A percentile compares a stretch with the other conserved stretches of the same genome.
These are phyloP conservation scores for Syrphus vitripennis DNA, from an alignment of 2,888 invertebrate genomes.

Conservation along the genomic window DNA sequence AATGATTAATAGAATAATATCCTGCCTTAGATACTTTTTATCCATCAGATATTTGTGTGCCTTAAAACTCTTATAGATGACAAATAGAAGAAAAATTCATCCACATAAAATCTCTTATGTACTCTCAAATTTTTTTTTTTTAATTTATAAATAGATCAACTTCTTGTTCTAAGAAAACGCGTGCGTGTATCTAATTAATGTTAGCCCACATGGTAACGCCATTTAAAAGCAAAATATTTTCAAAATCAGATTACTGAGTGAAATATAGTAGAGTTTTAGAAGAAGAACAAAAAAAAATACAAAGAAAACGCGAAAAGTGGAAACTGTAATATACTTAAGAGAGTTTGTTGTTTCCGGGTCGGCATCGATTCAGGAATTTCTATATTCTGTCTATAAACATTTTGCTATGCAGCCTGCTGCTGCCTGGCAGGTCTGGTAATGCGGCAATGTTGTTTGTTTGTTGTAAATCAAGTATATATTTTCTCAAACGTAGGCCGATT, in stretches of 20 bases:
- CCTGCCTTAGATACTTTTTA: neutral
- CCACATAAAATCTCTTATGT: neutral
- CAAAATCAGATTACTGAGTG: constrained; percentile 40
- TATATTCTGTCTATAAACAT: neutral
- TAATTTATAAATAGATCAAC: neutral
- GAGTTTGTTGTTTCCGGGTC: constrained; percentile 47
- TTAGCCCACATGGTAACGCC: constrained; percentile 43
- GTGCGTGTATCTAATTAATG: constrained; percentile 54
- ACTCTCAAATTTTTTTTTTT: neutral
- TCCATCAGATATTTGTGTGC: neutral
- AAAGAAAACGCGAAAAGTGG: neutral
- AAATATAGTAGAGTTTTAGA: neutral
- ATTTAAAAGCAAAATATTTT: constrained; percentile 52
- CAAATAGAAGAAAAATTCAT: neutral
- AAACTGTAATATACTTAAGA: constrained; percentile 39
- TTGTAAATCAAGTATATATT: constrained; percentile 22
- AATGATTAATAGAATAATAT: neutral
- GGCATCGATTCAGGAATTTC: constrained; percentile 9
- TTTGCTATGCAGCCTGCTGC: neutral
- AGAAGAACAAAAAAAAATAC: neutral
- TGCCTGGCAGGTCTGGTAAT: neutral
- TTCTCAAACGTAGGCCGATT: constrained; percentile 53
- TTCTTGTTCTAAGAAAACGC: constrained; percentile 11
- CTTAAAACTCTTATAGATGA: neutral
- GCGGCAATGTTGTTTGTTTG: neutral